phyloP scores from a whole-genome alignment of 2,888 invertebrate species.

The Megalurothrips usitatus region DNA sequence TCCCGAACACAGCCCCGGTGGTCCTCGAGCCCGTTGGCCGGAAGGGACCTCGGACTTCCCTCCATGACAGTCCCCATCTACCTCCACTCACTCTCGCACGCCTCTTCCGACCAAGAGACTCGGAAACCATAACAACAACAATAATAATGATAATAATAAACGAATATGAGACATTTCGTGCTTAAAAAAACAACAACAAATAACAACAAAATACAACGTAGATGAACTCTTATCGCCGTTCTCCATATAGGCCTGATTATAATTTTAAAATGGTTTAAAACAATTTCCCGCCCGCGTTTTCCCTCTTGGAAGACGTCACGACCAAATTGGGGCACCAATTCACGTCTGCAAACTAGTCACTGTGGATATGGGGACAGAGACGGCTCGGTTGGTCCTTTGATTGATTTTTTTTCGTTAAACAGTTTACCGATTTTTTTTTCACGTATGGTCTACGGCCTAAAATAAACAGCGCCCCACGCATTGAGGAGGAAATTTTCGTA shows the following conservation, averaged over 20 bases:
- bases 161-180: not conserved
- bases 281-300: not conserved
- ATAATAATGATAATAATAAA: no score
- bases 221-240: not conserved
- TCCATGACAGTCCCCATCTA: no score
- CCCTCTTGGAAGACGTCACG: not conserved
- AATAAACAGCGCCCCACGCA: no score
- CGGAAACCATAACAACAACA: not conserved
- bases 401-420: not conserved
- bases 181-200: constrained; percentile 2
- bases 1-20: no score
- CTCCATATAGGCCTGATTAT: not conserved
- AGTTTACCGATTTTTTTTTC: no score
- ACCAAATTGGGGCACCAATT: not conserved
- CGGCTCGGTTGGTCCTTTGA: not conserved
- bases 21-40: no score
- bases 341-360: no score
- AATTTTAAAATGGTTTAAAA: not conserved
- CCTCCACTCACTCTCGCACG: no score
- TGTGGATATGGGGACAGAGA: not conserved
- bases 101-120: not conserved
- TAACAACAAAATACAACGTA: not conserved
- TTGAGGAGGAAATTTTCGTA: no score
- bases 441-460: no score
- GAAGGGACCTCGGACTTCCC: no score